phyloP scores from a whole-genome alignment of 2,888 invertebrate genomes.

The Therioaphis trifolii region DNA sequence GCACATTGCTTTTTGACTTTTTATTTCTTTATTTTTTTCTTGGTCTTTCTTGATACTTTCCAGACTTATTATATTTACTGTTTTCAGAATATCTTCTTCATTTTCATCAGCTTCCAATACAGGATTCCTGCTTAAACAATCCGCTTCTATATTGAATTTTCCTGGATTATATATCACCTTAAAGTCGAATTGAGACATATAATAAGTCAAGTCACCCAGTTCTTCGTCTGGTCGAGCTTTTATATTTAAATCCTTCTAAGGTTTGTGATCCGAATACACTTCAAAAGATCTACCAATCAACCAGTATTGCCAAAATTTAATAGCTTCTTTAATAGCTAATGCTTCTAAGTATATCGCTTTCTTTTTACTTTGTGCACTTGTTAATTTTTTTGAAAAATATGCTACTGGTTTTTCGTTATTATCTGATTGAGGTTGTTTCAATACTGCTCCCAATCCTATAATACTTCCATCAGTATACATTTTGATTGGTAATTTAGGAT shows the following conservation, averaged over 20 bases:
- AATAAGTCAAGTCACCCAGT: constrained; percentile 65
- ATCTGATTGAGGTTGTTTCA: constrained; percentile 19
- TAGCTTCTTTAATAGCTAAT: constrained; percentile 61
- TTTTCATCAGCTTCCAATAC: constrained; percentile 64
- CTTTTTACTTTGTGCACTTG: no score
- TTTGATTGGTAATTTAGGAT: constrained; percentile 65
- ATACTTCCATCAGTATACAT: constrained; percentile 67
- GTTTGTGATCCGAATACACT: constrained; percentile 63
- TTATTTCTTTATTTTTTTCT: constrained; percentile 63
- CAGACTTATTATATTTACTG: constrained; percentile 64
- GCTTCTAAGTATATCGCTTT: constrained; percentile 62
- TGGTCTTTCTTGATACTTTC: constrained; percentile 64
- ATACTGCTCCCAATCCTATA: constrained; percentile 65
- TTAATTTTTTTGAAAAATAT: no score
- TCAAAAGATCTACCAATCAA: constrained; percentile 54
- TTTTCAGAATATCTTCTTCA: constrained; percentile 63
- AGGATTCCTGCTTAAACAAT: no score
- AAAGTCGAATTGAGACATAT: constrained; percentile 65
- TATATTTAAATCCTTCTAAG: constrained; percentile 64
- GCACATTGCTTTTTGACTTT: no score
- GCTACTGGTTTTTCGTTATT: no score
- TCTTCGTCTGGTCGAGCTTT: constrained; percentile 65
- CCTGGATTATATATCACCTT: constrained; percentile 65
- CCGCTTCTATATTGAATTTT: constrained; percentile 65
- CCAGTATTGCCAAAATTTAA: constrained; percentile 63